Percentiles rank a stretch among this genome's conserved stretches.
Evolutionary conservation across 2,797 vertebrate species (phyloP).

Genomic region (Lagocephalus sceleratus): DNA sequence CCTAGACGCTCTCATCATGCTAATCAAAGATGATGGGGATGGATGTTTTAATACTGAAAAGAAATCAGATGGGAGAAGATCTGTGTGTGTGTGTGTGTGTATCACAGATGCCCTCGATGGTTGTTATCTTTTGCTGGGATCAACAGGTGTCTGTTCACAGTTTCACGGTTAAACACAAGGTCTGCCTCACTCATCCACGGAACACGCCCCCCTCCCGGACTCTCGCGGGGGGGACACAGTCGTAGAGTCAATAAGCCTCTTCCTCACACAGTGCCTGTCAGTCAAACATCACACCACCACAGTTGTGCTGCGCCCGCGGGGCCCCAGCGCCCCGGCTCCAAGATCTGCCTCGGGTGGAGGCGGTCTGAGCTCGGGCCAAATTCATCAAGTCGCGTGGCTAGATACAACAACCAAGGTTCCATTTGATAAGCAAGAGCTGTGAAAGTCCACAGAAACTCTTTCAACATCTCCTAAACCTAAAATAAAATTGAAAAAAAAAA

Average conservation of each 20-base stretch:
- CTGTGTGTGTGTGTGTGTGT: not conserved
- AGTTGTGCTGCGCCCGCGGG: slow-evolving; percentile 44
- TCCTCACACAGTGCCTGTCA: slow-evolving; percentile 67
- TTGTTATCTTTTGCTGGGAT: not conserved
- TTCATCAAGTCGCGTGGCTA: slow-evolving; percentile 57
- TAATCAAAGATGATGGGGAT: not conserved
- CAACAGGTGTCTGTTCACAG: slow-evolving; percentile 1
- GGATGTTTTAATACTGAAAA: not conserved
- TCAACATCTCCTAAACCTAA: slow-evolving; percentile 16
- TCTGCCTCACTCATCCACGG: slow-evolving; percentile 46
- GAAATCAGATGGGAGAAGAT: not conserved
- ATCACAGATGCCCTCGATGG: not conserved
- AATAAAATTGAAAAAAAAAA: slow-evolving; percentile 12
- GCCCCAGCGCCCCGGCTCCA: slow-evolving; percentile 22
- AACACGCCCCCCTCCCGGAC: slow-evolving; percentile 44
- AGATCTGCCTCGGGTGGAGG: slow-evolving; percentile 7
- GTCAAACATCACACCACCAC: slow-evolving; percentile 65
- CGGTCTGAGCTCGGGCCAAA: slow-evolving; percentile 24
- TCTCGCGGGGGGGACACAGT: slow-evolving; percentile 52
- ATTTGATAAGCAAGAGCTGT: not conserved
- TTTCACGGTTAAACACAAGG: slow-evolving; percentile 2
- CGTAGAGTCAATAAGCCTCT: slow-evolving; percentile 56
- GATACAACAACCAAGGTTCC: slow-evolving; percentile 46
- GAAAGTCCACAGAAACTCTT: slow-evolving; percentile 6
- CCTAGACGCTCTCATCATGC: not conserved